Conservation (phyloP, 2,888 invertebrate species). For the Cephus rjabovi region DNA sequence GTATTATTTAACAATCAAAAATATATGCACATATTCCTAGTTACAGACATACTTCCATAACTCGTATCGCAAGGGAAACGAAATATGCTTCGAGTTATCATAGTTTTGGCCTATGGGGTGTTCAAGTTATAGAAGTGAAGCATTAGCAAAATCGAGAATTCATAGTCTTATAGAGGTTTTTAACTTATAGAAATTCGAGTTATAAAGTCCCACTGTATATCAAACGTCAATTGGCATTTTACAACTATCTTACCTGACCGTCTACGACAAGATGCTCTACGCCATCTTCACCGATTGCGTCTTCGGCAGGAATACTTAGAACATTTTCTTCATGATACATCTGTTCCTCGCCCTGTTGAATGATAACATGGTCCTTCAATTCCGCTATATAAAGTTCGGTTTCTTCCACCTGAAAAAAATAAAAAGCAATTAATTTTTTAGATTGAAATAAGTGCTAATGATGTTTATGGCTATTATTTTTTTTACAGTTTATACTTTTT, state of each 20-base stretch:
- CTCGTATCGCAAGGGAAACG: background rate
- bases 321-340: constrained; percentile 56
- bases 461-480: background rate
- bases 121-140: background rate
- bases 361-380: constrained; percentile 68
- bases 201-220: no score
- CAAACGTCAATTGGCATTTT: no score
- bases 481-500: background rate
- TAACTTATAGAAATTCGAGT: no score
- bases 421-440: constrained; percentile 5
- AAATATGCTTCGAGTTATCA: no score
- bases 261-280: constrained; percentile 54
- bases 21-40: background rate
- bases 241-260: constrained; percentile 44
- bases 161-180: background rate
- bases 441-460: background rate
- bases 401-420: constrained; percentile 51
- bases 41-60: background rate
- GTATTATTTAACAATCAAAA: no score
- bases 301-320: constrained; percentile 48
- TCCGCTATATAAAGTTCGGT: constrained; percentile 70
- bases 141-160: background rate
- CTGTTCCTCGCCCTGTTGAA: constrained; percentile 63
- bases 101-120: background rate
- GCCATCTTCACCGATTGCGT: constrained; percentile 38